Evolutionary conservation across 2,113 vertebrate genomes (phyloP).

Genomic region (Marmota monax): DNA sequence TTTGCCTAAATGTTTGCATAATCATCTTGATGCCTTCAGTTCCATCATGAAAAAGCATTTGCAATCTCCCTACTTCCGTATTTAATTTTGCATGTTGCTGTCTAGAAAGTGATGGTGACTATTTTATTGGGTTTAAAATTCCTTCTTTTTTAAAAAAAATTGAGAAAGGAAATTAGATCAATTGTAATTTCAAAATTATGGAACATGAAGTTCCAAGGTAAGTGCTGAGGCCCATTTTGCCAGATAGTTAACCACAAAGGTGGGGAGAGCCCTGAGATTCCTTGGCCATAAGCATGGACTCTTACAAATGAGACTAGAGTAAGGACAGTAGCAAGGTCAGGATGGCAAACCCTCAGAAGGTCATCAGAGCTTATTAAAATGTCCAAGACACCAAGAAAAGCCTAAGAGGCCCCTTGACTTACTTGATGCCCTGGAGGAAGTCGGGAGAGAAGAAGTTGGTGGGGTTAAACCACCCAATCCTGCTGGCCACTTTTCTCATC

Average conservation of each 20-base stretch:
- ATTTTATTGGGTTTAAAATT: not conserved
- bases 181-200: not conserved
- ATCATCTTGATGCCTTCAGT: not conserved
- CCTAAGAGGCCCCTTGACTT: too few relatives aligned
- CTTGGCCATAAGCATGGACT: rapidly evolving
- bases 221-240: not conserved
- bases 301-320: rapidly evolving
- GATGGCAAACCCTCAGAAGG: not conserved
- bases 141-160: not conserved
- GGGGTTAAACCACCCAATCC: not conserved
- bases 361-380: not conserved
- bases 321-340: too few relatives aligned
- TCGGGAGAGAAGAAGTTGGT: not conserved
- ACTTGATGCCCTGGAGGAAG: rapidly evolving
- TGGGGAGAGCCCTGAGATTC: too few relatives aligned
- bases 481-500: not conserved
- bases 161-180: not conserved
- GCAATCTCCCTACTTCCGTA: rapidly evolving
- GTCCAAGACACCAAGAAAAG: not conserved
- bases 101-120: not conserved
- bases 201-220: not conserved
- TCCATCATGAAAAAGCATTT: not conserved
- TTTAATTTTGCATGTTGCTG: not conserved
- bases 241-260: not conserved
- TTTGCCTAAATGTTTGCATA: not conserved